Conservation (phyloP, 2,113 vertebrate species). For the Rhea americana region DNA sequence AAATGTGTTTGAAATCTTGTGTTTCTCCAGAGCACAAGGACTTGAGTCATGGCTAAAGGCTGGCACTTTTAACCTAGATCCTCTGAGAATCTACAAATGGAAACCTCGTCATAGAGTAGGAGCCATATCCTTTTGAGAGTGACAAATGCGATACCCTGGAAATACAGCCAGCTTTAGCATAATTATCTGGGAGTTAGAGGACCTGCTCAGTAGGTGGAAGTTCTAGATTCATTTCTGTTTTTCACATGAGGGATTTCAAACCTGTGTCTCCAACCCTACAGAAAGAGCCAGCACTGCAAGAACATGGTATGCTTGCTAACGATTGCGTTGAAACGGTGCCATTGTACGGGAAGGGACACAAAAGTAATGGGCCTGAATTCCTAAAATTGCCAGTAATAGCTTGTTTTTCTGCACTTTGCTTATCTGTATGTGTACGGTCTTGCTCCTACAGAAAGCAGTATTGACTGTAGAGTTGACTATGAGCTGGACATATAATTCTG, state of each 20-base stretch:
- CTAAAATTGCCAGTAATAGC: neutral
- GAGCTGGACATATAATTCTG: neutral
- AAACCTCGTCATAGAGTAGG: neutral
- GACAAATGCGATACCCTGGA: neutral
- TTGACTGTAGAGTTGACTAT: neutral
- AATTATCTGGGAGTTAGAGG: neutral
- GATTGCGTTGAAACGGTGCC: neutral
- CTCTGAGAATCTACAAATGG: neutral
- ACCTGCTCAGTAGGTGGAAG: neutral
- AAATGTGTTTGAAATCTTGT: neutral
- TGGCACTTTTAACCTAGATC: neutral
- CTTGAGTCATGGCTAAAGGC: neutral
- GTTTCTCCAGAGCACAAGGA: neutral
- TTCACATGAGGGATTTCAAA: neutral
- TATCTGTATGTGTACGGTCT: neutral
- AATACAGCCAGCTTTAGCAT: neutral
- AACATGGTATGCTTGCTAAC: neutral
- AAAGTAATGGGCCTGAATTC: neutral
- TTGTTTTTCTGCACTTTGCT: neutral
- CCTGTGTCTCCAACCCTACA: neutral
- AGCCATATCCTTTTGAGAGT: neutral
- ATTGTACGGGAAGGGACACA: neutral
- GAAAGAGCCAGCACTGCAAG: neutral
- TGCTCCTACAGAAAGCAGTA: neutral
- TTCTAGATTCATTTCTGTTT: neutral